Percentiles rank a stretch among this genome's conserved stretches.
These are phyloP conservation scores for Pseudocheirus occidentalis DNA, from an alignment of 2,797 vertebrate species.

Conservation along the genomic window DNA sequence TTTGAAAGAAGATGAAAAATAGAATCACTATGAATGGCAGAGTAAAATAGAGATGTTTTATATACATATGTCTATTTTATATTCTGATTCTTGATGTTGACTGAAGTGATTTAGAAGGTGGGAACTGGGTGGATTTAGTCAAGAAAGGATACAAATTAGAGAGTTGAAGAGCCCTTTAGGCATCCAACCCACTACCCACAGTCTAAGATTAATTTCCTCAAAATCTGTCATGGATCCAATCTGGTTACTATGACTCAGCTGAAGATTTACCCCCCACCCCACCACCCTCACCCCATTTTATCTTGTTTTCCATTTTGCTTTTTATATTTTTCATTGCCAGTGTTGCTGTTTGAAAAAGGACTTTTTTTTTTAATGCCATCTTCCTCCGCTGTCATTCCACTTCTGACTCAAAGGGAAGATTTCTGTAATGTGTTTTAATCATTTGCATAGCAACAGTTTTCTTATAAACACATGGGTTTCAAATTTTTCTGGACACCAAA, in stretches of 20 bases:
- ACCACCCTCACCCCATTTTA: neutral
- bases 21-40: neutral
- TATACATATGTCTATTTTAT: neutral
- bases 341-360: conserved; percentile 28
- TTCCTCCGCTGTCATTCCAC: conserved; percentile 31
- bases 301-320: conserved; percentile 30
- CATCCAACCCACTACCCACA: neutral
- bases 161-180: conserved; percentile 37
- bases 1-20: neutral
- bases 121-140: conserved; percentile 23
- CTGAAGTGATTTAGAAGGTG: neutral
- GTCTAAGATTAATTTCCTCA: neutral
- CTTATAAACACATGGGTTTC: conserved; percentile 67
- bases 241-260: conserved; percentile 40
- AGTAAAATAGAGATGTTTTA: neutral
- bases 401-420: conserved; percentile 59
- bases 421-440: conserved; percentile 67
- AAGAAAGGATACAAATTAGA: conserved; percentile 15
- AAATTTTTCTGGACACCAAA: conserved; percentile 51
- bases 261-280: neutral
- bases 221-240: neutral
- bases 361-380: conserved; percentile 5
- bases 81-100: neutral
- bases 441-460: conserved; percentile 58
- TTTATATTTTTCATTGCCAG: neutral